A percentile compares a stretch with the other conserved stretches of the same genome.
Conservation (phyloP, 1,140 invertebrate genomes). For the Drosophila sechellia region DNA sequence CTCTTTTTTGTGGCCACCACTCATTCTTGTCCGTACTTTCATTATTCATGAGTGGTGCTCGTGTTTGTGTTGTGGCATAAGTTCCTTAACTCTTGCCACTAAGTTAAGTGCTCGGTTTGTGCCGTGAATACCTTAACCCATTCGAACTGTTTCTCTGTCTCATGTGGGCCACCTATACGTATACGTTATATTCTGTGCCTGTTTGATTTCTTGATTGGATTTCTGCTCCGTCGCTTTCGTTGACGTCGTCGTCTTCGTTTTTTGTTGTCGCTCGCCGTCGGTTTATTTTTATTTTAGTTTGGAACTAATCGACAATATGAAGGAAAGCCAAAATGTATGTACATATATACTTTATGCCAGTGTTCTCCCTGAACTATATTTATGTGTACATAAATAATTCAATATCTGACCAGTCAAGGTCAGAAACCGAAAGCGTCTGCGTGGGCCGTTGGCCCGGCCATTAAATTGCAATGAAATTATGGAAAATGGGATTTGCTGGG, state of each 20-base stretch:
- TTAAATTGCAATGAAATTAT: constrained; percentile 56
- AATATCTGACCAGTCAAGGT: constrained; percentile 71
- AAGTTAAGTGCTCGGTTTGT: constrained; percentile 15
- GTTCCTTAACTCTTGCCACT: constrained; percentile 27
- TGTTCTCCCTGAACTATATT: constrained; percentile 75
- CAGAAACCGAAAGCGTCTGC: constrained; percentile 40
- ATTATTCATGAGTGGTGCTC: constrained; percentile 39
- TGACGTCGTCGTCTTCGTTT: constrained; percentile 30
- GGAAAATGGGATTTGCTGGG: constrained; percentile 12
- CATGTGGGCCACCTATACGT: constrained; percentile 50
- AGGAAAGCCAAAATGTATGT: constrained; percentile 57
- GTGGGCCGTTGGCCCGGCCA: constrained; percentile 22
- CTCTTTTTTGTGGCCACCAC: constrained; percentile 3
- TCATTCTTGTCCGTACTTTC: constrained; percentile 23
- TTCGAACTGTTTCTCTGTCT: constrained; percentile 23
- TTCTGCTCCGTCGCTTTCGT: constrained; percentile 43
- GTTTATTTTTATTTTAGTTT: constrained; percentile 60
- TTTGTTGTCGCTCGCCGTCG: constrained; percentile 46
- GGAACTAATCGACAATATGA: constrained; percentile 71
- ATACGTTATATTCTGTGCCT: constrained; percentile 59
- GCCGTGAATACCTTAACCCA: constrained; percentile 36
- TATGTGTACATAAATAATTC: constrained; percentile 72
- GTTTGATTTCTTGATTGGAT: constrained; percentile 49
- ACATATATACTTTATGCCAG: constrained; percentile 1
- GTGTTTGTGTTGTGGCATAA: constrained; percentile 36